A percentile compares a stretch with the other conserved stretches of the same genome.
Conservation (phyloP, 2,888 invertebrate species). For the Drosophila macrothrix region DNA sequence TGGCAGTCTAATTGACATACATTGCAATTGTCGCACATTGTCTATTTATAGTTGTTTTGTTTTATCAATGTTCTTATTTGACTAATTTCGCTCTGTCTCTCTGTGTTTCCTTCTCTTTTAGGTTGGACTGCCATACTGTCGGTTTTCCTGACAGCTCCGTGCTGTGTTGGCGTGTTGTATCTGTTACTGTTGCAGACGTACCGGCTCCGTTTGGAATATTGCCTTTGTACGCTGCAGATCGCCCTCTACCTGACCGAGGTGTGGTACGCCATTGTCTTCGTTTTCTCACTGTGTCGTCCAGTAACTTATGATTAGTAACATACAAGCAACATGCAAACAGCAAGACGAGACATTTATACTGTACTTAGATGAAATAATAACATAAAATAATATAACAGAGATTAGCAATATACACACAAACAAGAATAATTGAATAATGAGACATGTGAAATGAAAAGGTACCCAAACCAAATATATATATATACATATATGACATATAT, state of each 20-base stretch:
- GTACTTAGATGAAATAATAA: constrained; percentile 19
- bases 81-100: constrained; percentile 27
- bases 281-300: constrained; percentile 87
- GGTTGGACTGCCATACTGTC: constrained; percentile 93
- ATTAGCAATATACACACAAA: constrained; percentile 64
- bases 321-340: constrained; percentile 35
- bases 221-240: constrained; percentile 94
- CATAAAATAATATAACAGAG: constrained; percentile 29
- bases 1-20: constrained; percentile 13
- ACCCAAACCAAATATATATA: constrained; percentile 45
- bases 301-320: constrained; percentile 86
- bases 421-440: constrained; percentile 38
- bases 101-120: constrained; percentile 81
- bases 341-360: constrained; percentile 53
- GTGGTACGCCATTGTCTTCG: constrained; percentile 88
- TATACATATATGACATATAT: constrained; percentile 42
- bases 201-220: constrained; percentile 94
- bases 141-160: constrained; percentile 92
- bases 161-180: constrained; percentile 93
- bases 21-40: constrained; percentile 9
- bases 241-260: constrained; percentile 89
- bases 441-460: constrained; percentile 38
- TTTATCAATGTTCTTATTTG: constrained; percentile 34
- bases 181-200: constrained; percentile 95
- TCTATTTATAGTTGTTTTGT: constrained; percentile 57